A percentile compares a stretch with the other conserved stretches of the same genome.
These are phyloP conservation scores for Neoseiulus cucumeris DNA, from an alignment of 1,140 invertebrate species.

Conservation along the genomic window DNA sequence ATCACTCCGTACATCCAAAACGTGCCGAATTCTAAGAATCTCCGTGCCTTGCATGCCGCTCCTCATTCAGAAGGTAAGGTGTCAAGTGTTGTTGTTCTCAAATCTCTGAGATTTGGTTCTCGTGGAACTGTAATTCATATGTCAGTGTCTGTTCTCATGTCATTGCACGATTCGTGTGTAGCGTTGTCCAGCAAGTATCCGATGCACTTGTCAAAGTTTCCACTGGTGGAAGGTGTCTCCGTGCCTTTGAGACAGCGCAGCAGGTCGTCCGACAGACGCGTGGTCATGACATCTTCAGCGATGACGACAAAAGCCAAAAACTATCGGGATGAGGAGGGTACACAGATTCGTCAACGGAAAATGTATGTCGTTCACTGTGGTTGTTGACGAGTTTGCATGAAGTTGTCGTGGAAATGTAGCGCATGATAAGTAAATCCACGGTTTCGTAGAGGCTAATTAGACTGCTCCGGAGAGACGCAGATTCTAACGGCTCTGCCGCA, in stretches of 20 bases:
- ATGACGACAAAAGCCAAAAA: not conserved
- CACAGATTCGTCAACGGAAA: conserved; percentile 5
- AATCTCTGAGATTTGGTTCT: not conserved
- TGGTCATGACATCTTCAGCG: too few relatives aligned
- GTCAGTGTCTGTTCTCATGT: not conserved
- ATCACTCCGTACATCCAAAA: not conserved
- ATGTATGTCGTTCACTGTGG: not conserved
- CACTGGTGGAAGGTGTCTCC: not conserved
- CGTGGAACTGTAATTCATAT: not conserved
- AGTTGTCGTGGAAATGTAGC: too few relatives aligned
- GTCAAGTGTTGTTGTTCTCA: not conserved
- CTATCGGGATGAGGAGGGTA: not conserved
- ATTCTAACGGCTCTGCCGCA: too few relatives aligned
- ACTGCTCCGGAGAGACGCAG: too few relatives aligned
- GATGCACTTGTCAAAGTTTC: not conserved
- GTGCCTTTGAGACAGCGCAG: not conserved
- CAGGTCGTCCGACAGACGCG: too few relatives aligned
- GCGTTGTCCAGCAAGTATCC: not conserved
- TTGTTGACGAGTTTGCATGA: too few relatives aligned
- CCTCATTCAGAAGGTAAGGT: not conserved
- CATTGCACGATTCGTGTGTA: not conserved
- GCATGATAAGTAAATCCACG: too few relatives aligned
- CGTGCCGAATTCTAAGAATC: not conserved
- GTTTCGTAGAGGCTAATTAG: too few relatives aligned
- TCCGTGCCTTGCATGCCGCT: not conserved